A percentile compares a stretch with the other conserved stretches of the same genome.
Evolutionary conservation across 2,797 vertebrate species (phyloP).

Genomic region (Diplodus sargus): DNA sequence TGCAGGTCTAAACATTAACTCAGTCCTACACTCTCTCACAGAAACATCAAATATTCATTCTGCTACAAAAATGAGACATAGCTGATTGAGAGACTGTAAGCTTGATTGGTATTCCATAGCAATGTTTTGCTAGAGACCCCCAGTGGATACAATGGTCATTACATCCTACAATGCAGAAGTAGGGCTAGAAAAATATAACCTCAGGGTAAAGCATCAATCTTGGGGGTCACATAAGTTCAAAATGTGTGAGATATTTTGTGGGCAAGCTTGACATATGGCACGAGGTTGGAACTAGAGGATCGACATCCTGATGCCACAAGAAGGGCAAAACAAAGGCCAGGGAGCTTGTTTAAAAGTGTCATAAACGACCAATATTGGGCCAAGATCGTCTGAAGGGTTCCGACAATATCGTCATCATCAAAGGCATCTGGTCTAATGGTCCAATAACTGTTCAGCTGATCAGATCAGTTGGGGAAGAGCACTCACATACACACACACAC

Average conservation of each 20-base stretch:
- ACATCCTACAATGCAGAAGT: not conserved
- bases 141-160: not conserved
- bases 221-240: not conserved
- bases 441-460: no score
- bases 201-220: no score
- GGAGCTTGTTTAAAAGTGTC: not conserved
- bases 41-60: not conserved
- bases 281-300: not conserved
- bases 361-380: not conserved
- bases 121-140: no score
- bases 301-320: not conserved
- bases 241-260: not conserved
- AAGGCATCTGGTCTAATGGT: not conserved
- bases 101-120: no score
- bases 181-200: not conserved
- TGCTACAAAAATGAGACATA: not conserved
- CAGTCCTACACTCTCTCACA: not conserved
- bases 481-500: not conserved
- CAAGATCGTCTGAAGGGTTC: no score
- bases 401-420: not conserved
- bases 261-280: not conserved
- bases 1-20: not conserved
- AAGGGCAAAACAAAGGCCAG: not conserved
- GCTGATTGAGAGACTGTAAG: no score
- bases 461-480: no score